phyloP scores from a whole-genome alignment of 2,113 vertebrate species.

The Callospermophilus lateralis region DNA sequence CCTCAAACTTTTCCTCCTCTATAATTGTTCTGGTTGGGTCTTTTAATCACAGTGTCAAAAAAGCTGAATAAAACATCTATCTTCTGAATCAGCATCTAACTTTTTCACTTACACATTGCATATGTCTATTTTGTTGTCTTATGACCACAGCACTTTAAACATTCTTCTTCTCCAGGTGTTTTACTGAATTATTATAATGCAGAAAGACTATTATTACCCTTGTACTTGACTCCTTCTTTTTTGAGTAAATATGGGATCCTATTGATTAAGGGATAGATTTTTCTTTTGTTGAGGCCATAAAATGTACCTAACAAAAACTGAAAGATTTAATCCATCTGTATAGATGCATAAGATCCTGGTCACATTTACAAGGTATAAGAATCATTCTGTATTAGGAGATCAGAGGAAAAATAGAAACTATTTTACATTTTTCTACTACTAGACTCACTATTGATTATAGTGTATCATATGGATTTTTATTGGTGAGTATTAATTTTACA shows the following conservation, averaged over 20 bases:
- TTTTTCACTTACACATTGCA: neutral
- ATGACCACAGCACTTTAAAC: neutral
- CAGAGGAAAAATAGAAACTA: neutral
- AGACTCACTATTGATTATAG: neutral
- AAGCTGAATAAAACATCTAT: too few relatives aligned
- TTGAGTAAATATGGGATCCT: neutral
- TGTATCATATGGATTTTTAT: neutral
- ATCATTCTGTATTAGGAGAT: neutral
- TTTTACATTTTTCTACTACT: neutral
- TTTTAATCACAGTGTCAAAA: too few relatives aligned
- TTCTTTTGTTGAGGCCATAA: neutral
- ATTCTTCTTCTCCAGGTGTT: neutral
- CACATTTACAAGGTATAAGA: neutral
- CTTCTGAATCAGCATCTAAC: conserved; percentile 21
- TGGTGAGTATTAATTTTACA: too few relatives aligned
- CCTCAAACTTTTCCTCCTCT: too few relatives aligned
- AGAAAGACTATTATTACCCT: neutral
- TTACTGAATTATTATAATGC: neutral
- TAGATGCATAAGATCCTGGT: neutral
- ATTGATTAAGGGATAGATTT: neutral
- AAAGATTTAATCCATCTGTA: neutral
- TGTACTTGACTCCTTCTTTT: neutral
- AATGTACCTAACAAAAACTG: neutral
- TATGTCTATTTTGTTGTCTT: neutral
- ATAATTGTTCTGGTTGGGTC: too few relatives aligned